Conservation (phyloP, 2,113 vertebrate genomes). For the Myotis lucifugus region DNA sequence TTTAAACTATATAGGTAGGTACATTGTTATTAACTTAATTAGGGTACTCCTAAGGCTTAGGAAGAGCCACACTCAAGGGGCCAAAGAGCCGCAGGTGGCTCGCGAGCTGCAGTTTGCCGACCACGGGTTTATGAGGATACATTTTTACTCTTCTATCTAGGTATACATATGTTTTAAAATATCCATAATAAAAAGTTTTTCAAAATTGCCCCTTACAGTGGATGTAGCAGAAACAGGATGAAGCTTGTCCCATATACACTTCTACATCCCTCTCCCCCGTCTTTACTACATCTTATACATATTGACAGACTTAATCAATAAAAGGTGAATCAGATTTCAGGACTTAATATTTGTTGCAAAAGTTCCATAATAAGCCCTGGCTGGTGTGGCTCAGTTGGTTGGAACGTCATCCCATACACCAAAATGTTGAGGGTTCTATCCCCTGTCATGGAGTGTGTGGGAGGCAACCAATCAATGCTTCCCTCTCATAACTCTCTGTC, state of each 20-base stretch:
- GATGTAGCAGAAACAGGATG: background rate
- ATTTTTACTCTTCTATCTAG: background rate
- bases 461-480: background rate
- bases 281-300: background rate
- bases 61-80: no score
- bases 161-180: constrained; percentile 20
- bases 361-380: background rate
- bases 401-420: background rate
- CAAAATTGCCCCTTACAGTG: background rate
- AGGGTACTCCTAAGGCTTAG: no score
- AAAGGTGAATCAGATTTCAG: background rate
- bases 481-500: no score
- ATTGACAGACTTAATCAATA: background rate
- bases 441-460: no score
- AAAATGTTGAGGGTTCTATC: background rate
- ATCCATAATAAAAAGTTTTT: background rate
- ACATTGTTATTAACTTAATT: no score
- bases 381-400: background rate
- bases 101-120: no score
- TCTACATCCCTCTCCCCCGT: background rate
- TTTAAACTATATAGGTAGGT: no score
- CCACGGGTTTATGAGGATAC: background rate
- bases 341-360: background rate
- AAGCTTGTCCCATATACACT: background rate
- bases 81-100: no score